phyloP scores from a whole-genome alignment of 1,140 invertebrate genomes.

The Chymomyza costata region DNA sequence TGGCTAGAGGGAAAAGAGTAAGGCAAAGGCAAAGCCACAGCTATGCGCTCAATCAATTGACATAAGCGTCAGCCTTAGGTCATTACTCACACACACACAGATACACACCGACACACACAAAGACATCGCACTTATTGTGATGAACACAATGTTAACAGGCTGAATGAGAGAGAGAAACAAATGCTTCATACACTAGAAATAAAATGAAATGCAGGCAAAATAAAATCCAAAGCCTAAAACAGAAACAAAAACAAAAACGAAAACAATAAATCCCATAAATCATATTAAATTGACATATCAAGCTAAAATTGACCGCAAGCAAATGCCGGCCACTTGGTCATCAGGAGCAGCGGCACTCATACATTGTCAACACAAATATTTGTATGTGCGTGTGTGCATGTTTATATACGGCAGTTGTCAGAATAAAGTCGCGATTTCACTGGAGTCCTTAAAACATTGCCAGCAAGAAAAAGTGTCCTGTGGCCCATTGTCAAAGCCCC shows the following conservation, averaged over 20 bases:
- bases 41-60: constrained; percentile 56
- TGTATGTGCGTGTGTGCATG: no score
- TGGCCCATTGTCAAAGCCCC: no score
- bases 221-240: constrained; percentile 2
- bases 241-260: constrained; percentile 24
- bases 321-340: constrained; percentile 17
- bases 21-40: constrained; percentile 20
- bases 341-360: no score
- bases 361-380: no score
- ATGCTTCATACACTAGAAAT: constrained; percentile 53
- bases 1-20: no score
- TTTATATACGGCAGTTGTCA: no score
- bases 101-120: constrained; percentile 23
- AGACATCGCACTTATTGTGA: constrained; percentile 63
- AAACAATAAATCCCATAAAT: constrained; percentile 72
- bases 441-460: no score
- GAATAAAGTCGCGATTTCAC: no score
- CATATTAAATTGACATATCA: constrained; percentile 74
- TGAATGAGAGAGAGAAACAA: constrained; percentile 71
- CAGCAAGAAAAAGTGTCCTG: no score
- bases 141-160: constrained; percentile 71
- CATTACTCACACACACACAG: constrained; percentile 49
- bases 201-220: constrained; percentile 12
- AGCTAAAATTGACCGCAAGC: constrained; percentile 65
- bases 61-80: constrained; percentile 36